Conservation (phyloP, 2,888 invertebrate genomes). For the Epicampocera succincta region DNA sequence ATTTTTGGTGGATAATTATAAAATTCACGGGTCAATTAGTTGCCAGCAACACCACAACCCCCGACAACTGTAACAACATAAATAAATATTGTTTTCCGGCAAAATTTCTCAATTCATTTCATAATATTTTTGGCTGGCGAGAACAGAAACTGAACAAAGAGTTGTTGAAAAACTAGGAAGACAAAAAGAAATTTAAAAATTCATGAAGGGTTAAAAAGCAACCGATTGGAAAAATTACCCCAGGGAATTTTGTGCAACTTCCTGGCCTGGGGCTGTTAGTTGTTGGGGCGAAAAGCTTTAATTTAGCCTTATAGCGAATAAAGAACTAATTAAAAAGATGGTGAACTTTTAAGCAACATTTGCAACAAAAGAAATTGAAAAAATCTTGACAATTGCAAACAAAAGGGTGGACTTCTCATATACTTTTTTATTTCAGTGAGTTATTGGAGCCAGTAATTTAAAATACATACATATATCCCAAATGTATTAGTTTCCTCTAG, state of each 20-base stretch:
- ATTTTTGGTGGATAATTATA: conserved; percentile 62
- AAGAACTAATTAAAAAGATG: background rate
- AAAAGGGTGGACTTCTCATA: too few species aligned
- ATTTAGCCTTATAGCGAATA: background rate
- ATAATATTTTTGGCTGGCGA: conserved; percentile 16
- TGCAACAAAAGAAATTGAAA: too few species aligned
- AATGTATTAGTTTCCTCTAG: background rate
- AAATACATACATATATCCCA: too few species aligned
- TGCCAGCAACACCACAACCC: conserved; percentile 21
- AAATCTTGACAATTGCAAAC: too few species aligned
- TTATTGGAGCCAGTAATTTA: too few species aligned
- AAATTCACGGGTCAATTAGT: conserved; percentile 61
- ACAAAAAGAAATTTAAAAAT: conserved; percentile 41
- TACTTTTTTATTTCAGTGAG: too few species aligned
- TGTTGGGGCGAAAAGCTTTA: background rate
- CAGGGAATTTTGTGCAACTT: conserved; percentile 7
- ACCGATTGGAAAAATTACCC: conserved; percentile 35
- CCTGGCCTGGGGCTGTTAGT: conserved; percentile 25
- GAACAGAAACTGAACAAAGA: conserved; percentile 7
- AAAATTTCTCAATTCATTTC: conserved; percentile 30
- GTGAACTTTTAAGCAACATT: background rate
- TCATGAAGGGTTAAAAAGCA: conserved; percentile 25
- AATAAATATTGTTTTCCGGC: conserved; percentile 26
- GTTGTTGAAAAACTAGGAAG: conserved; percentile 25
- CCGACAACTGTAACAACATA: conserved; percentile 1